Evolutionary conservation across 2,888 invertebrate species (phyloP).

Genomic region (Cheilosia variabilis): DNA sequence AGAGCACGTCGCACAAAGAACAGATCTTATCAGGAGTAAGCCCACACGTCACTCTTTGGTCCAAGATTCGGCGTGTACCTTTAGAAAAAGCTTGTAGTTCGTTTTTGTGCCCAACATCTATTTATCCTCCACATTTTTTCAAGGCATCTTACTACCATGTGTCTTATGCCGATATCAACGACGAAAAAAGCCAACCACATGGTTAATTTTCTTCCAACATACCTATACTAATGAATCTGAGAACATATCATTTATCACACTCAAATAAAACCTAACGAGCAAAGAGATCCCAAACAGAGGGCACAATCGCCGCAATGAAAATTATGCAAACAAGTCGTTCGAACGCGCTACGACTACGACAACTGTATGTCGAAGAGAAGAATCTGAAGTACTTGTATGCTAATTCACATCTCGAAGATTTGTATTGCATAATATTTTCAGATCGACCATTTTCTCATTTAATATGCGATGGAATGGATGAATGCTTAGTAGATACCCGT

Average conservation of each 20-base stretch:
- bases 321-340: slow-evolving; percentile 21
- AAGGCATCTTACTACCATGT: neutral
- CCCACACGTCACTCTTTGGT: no score
- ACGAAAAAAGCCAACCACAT: slow-evolving; percentile 5
- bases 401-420: slow-evolving; percentile 24
- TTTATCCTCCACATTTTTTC: neutral
- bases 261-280: slow-evolving; percentile 14
- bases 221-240: slow-evolving; percentile 40
- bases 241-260: slow-evolving; percentile 37
- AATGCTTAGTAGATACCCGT: neutral
- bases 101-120: neutral
- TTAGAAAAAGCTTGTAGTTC: no score
- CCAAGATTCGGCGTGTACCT: no score
- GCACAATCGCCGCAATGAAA: slow-evolving; percentile 23
- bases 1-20: neutral
- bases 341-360: neutral
- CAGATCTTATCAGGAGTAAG: neutral
- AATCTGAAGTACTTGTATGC: slow-evolving; percentile 32
- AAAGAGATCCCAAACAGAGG: slow-evolving; percentile 4
- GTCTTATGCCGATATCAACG: slow-evolving; percentile 4
- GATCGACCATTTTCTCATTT: slow-evolving; percentile 42
- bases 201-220: slow-evolving; percentile 29
- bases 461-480: slow-evolving; percentile 29
- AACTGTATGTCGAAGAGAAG: neutral
- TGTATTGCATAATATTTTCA: slow-evolving; percentile 28